Base-by-base conservation (phyloP, 2,888 invertebrate genomes). In the Ptychoptera albimana region DNA sequence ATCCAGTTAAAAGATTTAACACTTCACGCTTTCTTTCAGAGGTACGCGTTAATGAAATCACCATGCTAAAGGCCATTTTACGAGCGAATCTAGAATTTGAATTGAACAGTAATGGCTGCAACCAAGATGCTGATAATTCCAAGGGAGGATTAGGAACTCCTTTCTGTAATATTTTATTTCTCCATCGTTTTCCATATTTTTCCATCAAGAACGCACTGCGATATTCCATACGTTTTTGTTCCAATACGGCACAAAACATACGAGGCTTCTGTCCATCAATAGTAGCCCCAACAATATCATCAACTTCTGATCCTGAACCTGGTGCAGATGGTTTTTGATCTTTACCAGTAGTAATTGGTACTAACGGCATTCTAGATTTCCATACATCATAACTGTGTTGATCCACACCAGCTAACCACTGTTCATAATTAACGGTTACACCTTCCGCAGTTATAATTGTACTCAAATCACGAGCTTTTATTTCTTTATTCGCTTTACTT, bases 51-150 rank as follows among this genome's bases (percentile, higher is more conserved):
- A 92, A 72, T 2, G 83, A 80, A 59, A 87, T 85, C 14, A 93
- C 75, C 67, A 93, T 81, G 58, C 82, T 83, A 55, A 92, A 92
- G 9, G 89, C 86, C 32, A 91, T 80, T 63, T 88, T 84, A 16
- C 94, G 74, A 0, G 91, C 88, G 49, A 88, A 75, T 42, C 88
- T 75, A 0, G 92, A 93, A 59, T 88, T 87, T 0, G 87, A 80
- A 66, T 91, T 91, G 64, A 94, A 94, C 54, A 94, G 72, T 8
- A 93, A 83, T n/a, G 84, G 82, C 52, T 87, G 82, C 47, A 94
- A 69, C 94, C 94, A 94, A 0, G 72, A 74, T 32, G 72, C 71
- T 2, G 68, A 70, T 43, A 76, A 60, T 47, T 73, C 69, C 16
- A 76, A 64, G 48, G 64, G 67, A 57, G 57, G 68, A 57, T 32